Evolutionary conservation across 2,113 vertebrate genomes (phyloP).

Genomic region (Dromiciops gliroides): DNA sequence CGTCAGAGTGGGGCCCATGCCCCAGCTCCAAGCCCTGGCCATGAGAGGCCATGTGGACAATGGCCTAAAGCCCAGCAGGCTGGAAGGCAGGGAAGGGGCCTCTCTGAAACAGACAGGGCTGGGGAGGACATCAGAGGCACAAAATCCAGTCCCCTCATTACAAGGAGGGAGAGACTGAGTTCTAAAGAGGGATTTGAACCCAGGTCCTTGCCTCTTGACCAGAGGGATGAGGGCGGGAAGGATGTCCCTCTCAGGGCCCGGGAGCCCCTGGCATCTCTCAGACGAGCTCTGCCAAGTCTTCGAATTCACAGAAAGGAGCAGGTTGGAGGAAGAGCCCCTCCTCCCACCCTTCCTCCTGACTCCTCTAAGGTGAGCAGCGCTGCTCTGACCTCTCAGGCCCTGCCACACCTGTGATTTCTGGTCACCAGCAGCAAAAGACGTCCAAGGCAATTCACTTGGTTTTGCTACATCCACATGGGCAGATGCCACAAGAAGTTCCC

Average conservation of each 20-base stretch:
- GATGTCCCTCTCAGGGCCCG: no score
- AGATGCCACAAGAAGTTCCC: background rate
- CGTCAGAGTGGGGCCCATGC: no score
- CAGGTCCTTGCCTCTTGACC: no score
- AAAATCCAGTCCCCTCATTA: background rate
- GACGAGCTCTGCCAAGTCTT: background rate
- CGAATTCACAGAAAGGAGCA: no score
- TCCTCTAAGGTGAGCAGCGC: no score
- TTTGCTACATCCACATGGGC: background rate
- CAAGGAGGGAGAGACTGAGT: background rate
- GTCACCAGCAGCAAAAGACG: no score
- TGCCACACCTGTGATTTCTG: background rate
- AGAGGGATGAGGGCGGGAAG: background rate
- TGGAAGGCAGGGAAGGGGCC: no score
- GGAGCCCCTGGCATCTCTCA: accelerated
- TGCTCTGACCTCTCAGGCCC: background rate
- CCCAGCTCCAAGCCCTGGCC: no score
- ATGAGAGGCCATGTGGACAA: no score
- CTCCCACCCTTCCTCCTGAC: background rate
- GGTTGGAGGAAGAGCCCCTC: no score
- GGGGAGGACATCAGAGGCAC: background rate
- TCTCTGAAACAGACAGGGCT: background rate
- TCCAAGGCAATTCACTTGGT: background rate
- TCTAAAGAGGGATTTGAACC: no score
- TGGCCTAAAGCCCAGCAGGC: no score